A percentile compares a stretch with the other conserved stretches of the same genome.
phyloP scores from a whole-genome alignment of 2,113 vertebrate genomes.

The Lophius piscatorius region DNA sequence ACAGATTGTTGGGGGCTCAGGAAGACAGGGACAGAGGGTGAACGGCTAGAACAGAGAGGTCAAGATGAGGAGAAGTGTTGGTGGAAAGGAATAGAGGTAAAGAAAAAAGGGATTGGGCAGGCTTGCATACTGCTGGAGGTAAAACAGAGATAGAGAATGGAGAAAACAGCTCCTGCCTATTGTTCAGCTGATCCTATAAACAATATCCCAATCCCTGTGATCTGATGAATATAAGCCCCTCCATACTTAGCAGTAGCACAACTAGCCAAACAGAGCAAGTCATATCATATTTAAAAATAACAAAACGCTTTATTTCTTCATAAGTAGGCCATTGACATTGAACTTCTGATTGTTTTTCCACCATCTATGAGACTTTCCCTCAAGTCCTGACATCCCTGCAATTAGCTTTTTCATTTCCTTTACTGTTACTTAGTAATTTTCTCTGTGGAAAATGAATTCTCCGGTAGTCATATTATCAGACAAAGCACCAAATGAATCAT shows the following conservation, averaged over 20 bases:
- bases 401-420: slow-evolving; percentile 14
- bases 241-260: slow-evolving; percentile 25
- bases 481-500: slow-evolving; percentile 23
- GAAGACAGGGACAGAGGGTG: slow-evolving; percentile 44
- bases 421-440: slow-evolving; percentile 23
- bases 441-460: slow-evolving; percentile 3
- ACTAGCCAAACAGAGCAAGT: slow-evolving; percentile 32
- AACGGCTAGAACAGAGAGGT: slow-evolving; percentile 33
- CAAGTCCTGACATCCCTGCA: neutral
- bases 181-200: slow-evolving; percentile 77
- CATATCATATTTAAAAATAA: slow-evolving; percentile 34
- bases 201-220: slow-evolving; percentile 66
- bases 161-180: slow-evolving; percentile 66
- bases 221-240: slow-evolving; percentile 50
- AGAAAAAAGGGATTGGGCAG: slow-evolving; percentile 27
- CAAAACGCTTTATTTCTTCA: slow-evolving; percentile 5
- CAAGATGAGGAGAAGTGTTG: slow-evolving; percentile 42
- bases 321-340: too few species aligned
- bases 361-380: slow-evolving; percentile 4
- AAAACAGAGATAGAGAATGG: slow-evolving; percentile 33
- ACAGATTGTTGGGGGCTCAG: slow-evolving; percentile 16
- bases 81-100: slow-evolving; percentile 25
- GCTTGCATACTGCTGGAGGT: slow-evolving; percentile 58
- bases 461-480: slow-evolving; percentile 28
- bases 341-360: slow-evolving; percentile 2